A percentile compares a stretch with the other conserved stretches of the same genome.
Evolutionary conservation across 2,797 vertebrate species (phyloP).

Genomic region (Hemibagrus guttatus): DNA sequence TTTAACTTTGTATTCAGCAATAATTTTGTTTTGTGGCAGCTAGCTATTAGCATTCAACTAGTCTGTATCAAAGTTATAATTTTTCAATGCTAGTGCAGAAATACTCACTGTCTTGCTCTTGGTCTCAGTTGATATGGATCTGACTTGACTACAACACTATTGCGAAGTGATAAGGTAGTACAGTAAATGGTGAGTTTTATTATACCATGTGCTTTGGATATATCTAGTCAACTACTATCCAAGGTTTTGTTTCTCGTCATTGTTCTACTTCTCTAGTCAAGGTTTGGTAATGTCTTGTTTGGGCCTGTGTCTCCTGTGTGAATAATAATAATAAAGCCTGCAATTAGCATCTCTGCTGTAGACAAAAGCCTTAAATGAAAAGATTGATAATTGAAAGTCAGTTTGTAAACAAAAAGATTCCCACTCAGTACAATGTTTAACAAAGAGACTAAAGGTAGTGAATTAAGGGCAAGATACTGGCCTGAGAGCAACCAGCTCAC

Average conservation of each 20-base stretch:
- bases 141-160: background rate
- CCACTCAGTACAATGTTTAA: background rate
- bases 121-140: background rate
- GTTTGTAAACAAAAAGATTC: background rate
- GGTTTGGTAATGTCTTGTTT: background rate
- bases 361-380: background rate
- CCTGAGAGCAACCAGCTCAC: background rate
- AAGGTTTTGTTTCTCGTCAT: background rate
- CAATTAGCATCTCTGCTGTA: background rate
- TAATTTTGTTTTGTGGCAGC: background rate
- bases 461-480: conserved; percentile 21
- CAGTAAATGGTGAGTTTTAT: background rate
- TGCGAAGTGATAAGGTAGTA: background rate
- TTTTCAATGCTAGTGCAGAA: background rate
- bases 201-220: background rate
- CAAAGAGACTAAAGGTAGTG: background rate
- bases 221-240: background rate
- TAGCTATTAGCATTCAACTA: background rate
- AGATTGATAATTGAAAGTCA: background rate
- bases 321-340: background rate
- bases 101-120: background rate
- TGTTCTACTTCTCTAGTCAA: background rate
- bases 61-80: background rate
- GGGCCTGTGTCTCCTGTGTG: background rate
- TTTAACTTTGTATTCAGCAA: background rate